Conservation (phyloP, 1,140 invertebrate species). For the Mycetomoellerius zeteki region DNA sequence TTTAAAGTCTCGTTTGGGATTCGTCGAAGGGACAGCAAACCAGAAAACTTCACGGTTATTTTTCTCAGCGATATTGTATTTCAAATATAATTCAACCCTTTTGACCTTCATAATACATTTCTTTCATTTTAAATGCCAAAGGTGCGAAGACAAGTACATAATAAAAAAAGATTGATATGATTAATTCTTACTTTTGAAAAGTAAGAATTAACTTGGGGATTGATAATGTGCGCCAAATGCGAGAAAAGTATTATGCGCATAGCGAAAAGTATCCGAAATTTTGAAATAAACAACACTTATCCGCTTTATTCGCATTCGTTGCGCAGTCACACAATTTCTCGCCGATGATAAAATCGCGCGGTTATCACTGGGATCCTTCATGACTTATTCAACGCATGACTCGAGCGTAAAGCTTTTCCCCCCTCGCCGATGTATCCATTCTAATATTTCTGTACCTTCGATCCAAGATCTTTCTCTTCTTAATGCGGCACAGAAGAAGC, state of each 20-base stretch:
- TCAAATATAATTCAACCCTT: constrained; percentile 26
- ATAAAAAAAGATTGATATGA: neutral
- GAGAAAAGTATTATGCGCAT: neutral
- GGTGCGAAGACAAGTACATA: neutral
- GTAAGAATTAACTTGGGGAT: neutral
- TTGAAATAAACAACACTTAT: constrained; percentile 69
- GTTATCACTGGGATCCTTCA: constrained; percentile 78
- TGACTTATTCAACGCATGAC: constrained; percentile 80
- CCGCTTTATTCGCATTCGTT: constrained; percentile 65
- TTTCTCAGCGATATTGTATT: constrained; percentile 2
- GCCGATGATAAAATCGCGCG: constrained; percentile 78
- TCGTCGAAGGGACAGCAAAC: constrained; percentile 64
- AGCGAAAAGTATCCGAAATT: constrained; percentile 46
- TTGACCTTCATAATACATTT: neutral
- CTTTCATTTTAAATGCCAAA: neutral
- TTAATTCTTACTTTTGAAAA: neutral
- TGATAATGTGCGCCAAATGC: neutral
- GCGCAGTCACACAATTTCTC: constrained; percentile 73
- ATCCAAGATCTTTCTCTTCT: constrained; percentile 29
- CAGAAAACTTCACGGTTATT: constrained; percentile 67
- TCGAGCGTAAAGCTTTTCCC: constrained; percentile 69
- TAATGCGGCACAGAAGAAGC: constrained; percentile 4
- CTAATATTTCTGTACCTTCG: neutral
- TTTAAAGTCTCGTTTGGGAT: constrained; percentile 71
- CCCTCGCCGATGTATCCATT: constrained; percentile 18